phyloP scores from a whole-genome alignment of 2,113 vertebrate species.

The Amazona guildingii region DNA sequence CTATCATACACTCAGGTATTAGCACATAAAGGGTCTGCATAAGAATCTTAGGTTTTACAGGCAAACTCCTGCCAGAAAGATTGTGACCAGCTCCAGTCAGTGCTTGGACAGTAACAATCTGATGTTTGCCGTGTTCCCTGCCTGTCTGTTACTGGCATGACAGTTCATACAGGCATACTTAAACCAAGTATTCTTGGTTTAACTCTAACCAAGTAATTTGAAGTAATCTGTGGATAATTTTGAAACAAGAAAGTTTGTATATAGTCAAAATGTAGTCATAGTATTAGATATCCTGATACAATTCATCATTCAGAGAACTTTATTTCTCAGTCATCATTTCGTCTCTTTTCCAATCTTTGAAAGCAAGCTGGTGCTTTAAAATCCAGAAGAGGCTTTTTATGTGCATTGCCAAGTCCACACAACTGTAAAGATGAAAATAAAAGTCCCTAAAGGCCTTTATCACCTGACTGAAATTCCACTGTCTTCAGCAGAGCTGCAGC shows the following conservation, averaged over 20 bases:
- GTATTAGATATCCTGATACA: not conserved
- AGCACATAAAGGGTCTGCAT: not conserved
- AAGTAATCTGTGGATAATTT: not conserved
- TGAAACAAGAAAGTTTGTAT: not conserved
- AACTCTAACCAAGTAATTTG: not conserved
- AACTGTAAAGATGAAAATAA: not conserved
- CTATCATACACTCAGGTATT: not conserved
- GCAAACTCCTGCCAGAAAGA: not conserved
- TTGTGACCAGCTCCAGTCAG: not conserved
- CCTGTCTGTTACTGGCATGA: not conserved
- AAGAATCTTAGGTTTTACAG: not conserved
- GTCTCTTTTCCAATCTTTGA: not conserved
- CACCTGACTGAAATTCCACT: not conserved
- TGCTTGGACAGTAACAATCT: not conserved
- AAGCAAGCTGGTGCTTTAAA: not conserved
- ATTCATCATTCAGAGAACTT: not conserved
- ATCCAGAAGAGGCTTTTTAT: not conserved
- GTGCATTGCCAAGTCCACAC: not conserved
- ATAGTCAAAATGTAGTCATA: not conserved
- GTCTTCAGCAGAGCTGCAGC: not conserved
- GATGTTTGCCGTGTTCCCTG: not conserved
- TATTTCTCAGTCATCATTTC: not conserved
- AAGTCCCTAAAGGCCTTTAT: not conserved
- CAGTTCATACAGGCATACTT: not conserved
- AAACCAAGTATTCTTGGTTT: not conserved